phyloP scores from a whole-genome alignment of 2,888 invertebrate species.

The Acanthacorydalis orientalis region DNA sequence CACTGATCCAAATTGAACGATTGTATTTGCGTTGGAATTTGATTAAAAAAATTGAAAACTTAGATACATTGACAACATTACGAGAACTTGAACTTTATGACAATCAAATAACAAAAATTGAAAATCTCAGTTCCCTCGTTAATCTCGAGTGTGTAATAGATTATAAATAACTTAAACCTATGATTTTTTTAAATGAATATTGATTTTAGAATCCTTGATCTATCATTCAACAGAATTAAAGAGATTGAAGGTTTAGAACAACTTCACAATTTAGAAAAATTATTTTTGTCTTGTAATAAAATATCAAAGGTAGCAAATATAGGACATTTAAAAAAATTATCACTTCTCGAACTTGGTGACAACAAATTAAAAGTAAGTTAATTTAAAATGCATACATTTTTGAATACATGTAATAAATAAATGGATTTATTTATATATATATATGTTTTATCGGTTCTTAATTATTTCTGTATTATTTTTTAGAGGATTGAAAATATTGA shows the following conservation, averaged over 20 bases:
- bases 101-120: conserved; percentile 86
- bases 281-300: conserved; percentile 83
- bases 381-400: too few species aligned
- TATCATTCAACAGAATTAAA: conserved; percentile 88
- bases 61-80: conserved; percentile 57
- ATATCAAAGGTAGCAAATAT: conserved; percentile 76
- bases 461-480: too few species aligned
- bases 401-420: too few species aligned
- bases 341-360: conserved; percentile 83
- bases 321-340: conserved; percentile 58
- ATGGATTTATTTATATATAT: too few species aligned
- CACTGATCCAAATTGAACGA: conserved; percentile 54
- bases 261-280: conserved; percentile 57
- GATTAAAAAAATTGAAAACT: conserved; percentile 84
- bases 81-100: conserved; percentile 89
- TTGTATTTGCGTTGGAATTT: conserved; percentile 88
- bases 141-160: conserved; percentile 65
- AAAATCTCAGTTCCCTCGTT: conserved; percentile 70
- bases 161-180: neutral
- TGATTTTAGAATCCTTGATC: conserved; percentile 61
- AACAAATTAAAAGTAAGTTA: conserved; percentile 70
- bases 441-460: too few species aligned
- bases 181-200: conserved; percentile 6
- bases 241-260: conserved; percentile 69
- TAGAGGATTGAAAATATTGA: conserved; percentile 78